A percentile compares a stretch with the other conserved stretches of the same genome.
Conservation (phyloP, 2,797 vertebrate genomes). For the Sebastes steindachneri region DNA sequence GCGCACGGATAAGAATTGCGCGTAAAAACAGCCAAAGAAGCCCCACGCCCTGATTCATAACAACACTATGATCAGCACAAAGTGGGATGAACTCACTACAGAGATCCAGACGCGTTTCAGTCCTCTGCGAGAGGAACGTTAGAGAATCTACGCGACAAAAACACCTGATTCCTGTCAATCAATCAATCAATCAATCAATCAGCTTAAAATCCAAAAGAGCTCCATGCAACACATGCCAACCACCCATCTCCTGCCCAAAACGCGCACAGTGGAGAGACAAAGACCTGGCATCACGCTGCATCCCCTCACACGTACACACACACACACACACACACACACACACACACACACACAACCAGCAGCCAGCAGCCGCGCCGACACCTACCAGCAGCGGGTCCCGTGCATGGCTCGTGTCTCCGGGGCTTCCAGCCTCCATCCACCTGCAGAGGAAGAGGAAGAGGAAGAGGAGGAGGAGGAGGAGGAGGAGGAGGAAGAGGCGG, state of each 20-base stretch:
- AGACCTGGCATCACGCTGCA: slow-evolving; percentile 33
- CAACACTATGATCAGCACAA: neutral
- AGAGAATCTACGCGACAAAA: neutral
- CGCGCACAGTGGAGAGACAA: slow-evolving; percentile 32
- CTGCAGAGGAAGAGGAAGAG: slow-evolving; percentile 57
- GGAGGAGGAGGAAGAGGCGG: neutral
- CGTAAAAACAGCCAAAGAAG: neutral
- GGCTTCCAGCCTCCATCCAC: slow-evolving; percentile 65
- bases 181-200: neutral
- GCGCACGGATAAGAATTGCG: neutral
- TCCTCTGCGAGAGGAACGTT: no score
- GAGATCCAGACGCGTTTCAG: neutral
- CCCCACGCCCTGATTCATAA: neutral
- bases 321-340: neutral
- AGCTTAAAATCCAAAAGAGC: neutral
- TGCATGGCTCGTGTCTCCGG: slow-evolving; percentile 55
- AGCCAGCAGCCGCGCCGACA: slow-evolving; percentile 1
- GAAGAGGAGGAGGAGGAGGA: neutral
- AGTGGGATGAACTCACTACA: slow-evolving; percentile 22
- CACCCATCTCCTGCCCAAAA: neutral
- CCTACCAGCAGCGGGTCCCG: slow-evolving; percentile 56
- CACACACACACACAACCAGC: slow-evolving; percentile 6
- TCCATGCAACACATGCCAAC: slow-evolving; percentile 8
- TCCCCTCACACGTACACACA: slow-evolving; percentile 5
- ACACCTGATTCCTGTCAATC: neutral